Evolutionary conservation across 1,140 invertebrate genomes (phyloP), one percentile per base, ranked within the genome.

Genomic region (Plutomurus gul): DNA sequence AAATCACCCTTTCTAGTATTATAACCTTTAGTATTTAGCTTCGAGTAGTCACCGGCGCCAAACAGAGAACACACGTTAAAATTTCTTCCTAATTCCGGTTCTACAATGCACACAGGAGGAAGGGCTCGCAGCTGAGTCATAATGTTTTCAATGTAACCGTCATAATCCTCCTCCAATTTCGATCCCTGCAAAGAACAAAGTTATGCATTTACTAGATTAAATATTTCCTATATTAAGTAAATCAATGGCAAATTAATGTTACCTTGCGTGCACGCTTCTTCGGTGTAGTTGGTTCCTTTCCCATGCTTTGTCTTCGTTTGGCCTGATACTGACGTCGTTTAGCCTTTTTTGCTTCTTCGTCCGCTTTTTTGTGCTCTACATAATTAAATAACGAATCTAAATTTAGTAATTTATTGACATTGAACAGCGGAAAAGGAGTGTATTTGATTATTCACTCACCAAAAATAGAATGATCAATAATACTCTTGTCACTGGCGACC

Each of bases 131-230:
- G 86, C 85, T 97, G 95, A 25, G 89, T 88, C 90, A 97, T 93
- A 33, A 97, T 88, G 84, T 92, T 93, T 84, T 96, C 96, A 82
- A 96, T 93, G 85, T 93, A 96, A 7, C 91, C 91, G 85, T 97
- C 95, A 86, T 95, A 95, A 87, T 97, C 95, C 88, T 97, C 95
- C 84, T 96, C 93, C 16, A 93, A 88, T 84, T 94, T 93, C 3
- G 93, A 95, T 30, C 92, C 88, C 85, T 89, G 72, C 0, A 78
- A 81, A 46, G 11, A 75, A 30, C 18, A 56, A 13, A 1, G 18
- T 76, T 56, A 13, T 16, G n/a, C 13, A 3, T 18, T 18, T 65
- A 30, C 8, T 36, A 18, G 8, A 39, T 33, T 51, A 37, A 76
- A 76, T 11, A 60, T 27, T 39, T 10, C 16, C 22, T 16, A 8